phyloP scores from a whole-genome alignment of 35 echinoderm and acorn worm species.

The Amphiura filiformis region DNA sequence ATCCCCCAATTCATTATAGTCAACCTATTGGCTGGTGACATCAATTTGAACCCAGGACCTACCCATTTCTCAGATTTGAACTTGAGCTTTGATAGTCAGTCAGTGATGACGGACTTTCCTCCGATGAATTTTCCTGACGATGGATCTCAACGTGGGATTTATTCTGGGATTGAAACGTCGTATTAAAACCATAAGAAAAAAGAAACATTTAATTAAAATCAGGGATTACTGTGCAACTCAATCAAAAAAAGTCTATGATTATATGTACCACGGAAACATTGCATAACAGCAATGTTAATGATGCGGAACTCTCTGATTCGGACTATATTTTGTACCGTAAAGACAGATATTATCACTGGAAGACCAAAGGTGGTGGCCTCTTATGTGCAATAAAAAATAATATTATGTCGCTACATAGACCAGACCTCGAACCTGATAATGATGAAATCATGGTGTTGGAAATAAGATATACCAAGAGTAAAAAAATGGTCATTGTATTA shows the following conservation, averaged over 20 bases:
- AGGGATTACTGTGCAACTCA: constrained; percentile 3
- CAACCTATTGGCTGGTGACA: too few relatives aligned
- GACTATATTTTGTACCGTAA: constrained; percentile 12
- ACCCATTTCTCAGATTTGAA: neutral
- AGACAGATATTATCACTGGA: neutral
- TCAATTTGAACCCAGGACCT: too few relatives aligned
- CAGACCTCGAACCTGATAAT: neutral
- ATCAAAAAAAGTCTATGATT: constrained; percentile 7
- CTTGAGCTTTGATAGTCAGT: neutral
- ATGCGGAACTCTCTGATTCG: neutral
- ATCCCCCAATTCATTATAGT: too few relatives aligned
- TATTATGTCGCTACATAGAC: neutral
- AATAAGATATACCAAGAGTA: neutral
- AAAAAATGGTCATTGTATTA: constrained; percentile 3
- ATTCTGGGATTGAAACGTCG: neutral
- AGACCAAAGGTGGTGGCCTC: constrained; percentile 9
- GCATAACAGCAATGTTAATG: neutral
- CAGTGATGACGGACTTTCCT: neutral
- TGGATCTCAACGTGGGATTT: neutral
- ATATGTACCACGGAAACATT: neutral
- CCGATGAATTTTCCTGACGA: neutral
- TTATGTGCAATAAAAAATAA: constrained; percentile 16
- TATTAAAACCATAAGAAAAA: constrained; percentile 9
- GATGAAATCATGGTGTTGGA: neutral
- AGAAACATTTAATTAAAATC: neutral